A percentile compares a stretch with the other conserved stretches of the same genome.
Conservation (phyloP, 2,888 invertebrate genomes). For the Drosophila picticornis region DNA sequence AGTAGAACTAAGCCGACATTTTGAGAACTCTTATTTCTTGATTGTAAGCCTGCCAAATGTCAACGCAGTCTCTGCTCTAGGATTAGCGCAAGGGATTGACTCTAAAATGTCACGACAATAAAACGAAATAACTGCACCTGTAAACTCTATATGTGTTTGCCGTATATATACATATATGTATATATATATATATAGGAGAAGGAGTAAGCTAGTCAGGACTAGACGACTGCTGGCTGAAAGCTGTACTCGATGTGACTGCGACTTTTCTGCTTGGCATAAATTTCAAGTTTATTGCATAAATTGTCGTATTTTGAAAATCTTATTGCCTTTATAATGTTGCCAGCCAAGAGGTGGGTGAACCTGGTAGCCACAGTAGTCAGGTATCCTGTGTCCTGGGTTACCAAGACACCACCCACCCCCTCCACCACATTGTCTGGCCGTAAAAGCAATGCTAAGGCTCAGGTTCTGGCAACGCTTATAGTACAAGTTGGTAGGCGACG, state of each 20-base stretch:
- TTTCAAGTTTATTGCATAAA: conserved; percentile 81
- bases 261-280: conserved; percentile 65
- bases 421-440: conserved; percentile 8
- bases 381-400: conserved; percentile 10
- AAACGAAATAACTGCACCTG: conserved; percentile 47
- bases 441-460: conserved; percentile 37
- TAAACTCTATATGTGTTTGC: conserved; percentile 16
- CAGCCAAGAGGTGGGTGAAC: conserved; percentile 16
- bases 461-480: not conserved
- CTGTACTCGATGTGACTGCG: conserved; percentile 31
- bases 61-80: conserved; percentile 59
- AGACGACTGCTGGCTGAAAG: conserved; percentile 23
- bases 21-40: conserved; percentile 10
- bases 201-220: conserved; percentile 31
- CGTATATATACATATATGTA: not conserved
- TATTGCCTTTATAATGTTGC: conserved; percentile 81
- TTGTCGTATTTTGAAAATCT: conserved; percentile 83
- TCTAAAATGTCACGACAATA: conserved; percentile 65
- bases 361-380: conserved; percentile 24
- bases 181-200: conserved; percentile 8
- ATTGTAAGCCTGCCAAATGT: conserved; percentile 54
- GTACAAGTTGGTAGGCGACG: conserved; percentile 44
- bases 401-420: not conserved
- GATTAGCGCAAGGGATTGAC: conserved; percentile 78
- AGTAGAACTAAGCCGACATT: conserved; percentile 3